Base-by-base conservation (phyloP, 2,888 invertebrate species). In the Napeogenes sylphis region DNA sequence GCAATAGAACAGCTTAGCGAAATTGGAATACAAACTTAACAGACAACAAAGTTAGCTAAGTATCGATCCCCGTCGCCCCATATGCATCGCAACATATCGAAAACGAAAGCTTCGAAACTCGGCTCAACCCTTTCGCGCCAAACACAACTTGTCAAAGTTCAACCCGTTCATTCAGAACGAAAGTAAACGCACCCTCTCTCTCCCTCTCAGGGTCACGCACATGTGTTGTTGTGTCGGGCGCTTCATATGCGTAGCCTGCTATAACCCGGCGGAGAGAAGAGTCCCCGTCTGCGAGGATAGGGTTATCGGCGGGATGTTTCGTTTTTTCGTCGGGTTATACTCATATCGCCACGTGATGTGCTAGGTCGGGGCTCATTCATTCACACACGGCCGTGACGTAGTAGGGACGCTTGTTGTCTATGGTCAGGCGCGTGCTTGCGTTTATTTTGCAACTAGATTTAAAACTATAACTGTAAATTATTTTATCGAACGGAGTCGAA, bases 381-480 rank as follows among this genome's bases (percentile, higher is more conserved):
- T 64, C 71, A 71, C 69, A 69, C 65, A 68, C 64, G 64, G 47
- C 47, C 67, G 64, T 68, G 67, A 35, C 42, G 42, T 30, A 8
- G 30, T 3, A 4, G 8, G 30, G 51, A 78, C 78, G 79, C 78
- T 76, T 77, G 84, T 87, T 88, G 87, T 84, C 85, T 83, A 78
- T 85, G 90, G 87, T 89, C 89, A 86, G 87, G 84, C 84, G 81
- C 79, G 68, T 67, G 83, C 21, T 21, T 21, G 21, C 21, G 83
- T 82, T 85, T 84, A 89, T 88, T 87, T 89, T 86, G 89, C 87
- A 89, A 90, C 87, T 82, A 87, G 87, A 89, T 87, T 88, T 89
- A 88, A 85, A 87, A 87, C 87, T 86, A 88, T 86, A 89, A 88
- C 89, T 87, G 90, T 90, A 88, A 88, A 89, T 89, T 89, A 88